Evolutionary conservation across 2,113 vertebrate genomes (phyloP), one percentile per base, ranked within the genome.

Genomic region (Uria lomvia): DNA sequence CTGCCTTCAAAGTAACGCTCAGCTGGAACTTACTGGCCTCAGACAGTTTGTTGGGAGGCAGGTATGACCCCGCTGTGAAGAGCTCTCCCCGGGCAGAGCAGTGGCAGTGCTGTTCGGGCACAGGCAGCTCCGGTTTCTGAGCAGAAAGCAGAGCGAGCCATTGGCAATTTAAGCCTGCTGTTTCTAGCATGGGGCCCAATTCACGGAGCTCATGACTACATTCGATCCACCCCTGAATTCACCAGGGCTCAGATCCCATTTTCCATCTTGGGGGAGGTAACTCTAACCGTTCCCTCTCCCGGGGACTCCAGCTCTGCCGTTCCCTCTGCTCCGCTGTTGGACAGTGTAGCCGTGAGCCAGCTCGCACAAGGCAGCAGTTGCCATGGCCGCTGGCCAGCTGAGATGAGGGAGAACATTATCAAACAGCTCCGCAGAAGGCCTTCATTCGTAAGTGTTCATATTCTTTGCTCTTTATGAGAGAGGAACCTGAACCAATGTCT

Each of bases 341-440:
- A 85, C 68, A 52, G 32, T 3, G 29, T 38, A 76, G 56, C 34
- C 13, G 4, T 22, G 53, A 53, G 71, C 53, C 65, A 63, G 83
- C 78, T 93, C 59, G 29, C 65, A 52, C 65, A 24, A 74, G 90
- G 86, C 90, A 88, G 79, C 67, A 76, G 92, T 95, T 94, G 87
- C 92, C 94, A 97, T 95, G 89, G 95, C 92, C 97, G 95, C 87
- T 95, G 94, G 91, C 89, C 89, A 92, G 94, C 60, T 3, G 22
- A 92, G 91, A 91, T 59, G 38, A 91, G 70, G 8, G 22, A 66
- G 66, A 91, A 45, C 8, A 12, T 72, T 82, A 87, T 67, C 89
- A 92, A 92, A 89, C 32, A 40, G 84, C 81, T 85, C 91, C 65
- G 77, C 75, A 62, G 63, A 95, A 94, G 58, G 71, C 71, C 92